Conservation (phyloP, 2,888 invertebrate species). For the Chrysina gloriosa region DNA sequence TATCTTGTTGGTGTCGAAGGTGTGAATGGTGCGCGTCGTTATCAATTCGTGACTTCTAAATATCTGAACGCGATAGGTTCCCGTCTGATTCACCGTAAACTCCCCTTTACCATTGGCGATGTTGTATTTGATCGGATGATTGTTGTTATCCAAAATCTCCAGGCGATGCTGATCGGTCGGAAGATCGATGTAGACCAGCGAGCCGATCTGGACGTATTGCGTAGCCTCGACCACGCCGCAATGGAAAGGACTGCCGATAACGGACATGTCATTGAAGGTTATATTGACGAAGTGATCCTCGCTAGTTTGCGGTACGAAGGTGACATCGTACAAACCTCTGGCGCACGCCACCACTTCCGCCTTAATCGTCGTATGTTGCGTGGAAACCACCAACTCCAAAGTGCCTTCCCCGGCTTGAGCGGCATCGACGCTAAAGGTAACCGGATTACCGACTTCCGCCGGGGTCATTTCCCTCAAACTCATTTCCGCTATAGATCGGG, state of each 20-base stretch:
- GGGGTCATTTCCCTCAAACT: constrained; percentile 64
- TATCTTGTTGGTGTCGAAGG: constrained; percentile 76
- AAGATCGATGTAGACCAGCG: constrained; percentile 72
- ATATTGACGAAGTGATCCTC: constrained; percentile 93
- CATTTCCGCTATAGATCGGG: constrained; percentile 57
- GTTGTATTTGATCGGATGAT: constrained; percentile 65
- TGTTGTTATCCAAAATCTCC: constrained; percentile 76
- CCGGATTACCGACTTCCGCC: constrained; percentile 83
- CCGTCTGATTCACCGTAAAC: constrained; percentile 71
- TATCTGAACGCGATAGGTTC: constrained; percentile 62
- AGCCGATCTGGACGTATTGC: constrained; percentile 79
- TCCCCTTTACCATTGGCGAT: constrained; percentile 62
- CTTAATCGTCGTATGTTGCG: constrained; percentile 89
- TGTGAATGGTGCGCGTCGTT: constrained; percentile 69
- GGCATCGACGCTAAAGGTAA: constrained; percentile 94
- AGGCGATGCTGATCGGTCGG: constrained; percentile 72
- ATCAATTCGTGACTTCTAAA: constrained; percentile 56
- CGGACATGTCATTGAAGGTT: constrained; percentile 92
- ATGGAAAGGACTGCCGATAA: constrained; percentile 91
- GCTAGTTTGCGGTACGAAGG: constrained; percentile 90
- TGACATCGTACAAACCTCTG: constrained; percentile 91
- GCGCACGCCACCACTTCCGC: constrained; percentile 87
- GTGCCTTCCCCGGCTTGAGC: constrained; percentile 96
- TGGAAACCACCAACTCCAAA: constrained; percentile 90
- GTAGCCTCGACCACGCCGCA: constrained; percentile 77